Conservation (phyloP, 2,113 vertebrate genomes). For the Psilopogon haemacephalus region DNA sequence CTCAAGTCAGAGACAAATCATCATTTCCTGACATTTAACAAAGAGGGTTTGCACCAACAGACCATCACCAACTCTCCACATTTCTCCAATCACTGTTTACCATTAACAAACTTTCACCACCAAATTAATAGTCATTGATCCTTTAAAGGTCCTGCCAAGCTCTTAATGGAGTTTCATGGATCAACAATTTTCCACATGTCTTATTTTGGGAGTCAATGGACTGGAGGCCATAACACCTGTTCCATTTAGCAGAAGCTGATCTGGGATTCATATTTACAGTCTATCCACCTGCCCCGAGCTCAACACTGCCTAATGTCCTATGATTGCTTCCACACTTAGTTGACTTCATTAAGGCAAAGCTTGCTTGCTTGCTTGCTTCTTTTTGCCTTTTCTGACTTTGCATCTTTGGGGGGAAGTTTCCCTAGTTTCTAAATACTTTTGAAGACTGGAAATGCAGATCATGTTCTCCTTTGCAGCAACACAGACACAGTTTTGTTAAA, state of each 20-base stretch:
- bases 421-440: background rate
- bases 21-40: background rate
- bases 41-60: background rate
- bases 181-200: constrained; percentile 52
- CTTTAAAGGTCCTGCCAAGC: constrained; percentile 19
- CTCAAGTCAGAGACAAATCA: background rate
- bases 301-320: background rate
- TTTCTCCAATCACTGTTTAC: background rate
- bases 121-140: background rate
- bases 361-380: background rate
- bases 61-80: background rate
- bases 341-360: background rate
- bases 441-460: background rate
- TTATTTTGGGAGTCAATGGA: constrained; percentile 51
- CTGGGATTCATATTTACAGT: constrained; percentile 45
- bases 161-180: constrained; percentile 43
- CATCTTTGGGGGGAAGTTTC: background rate
- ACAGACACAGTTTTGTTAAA: background rate
- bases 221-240: constrained; percentile 54
- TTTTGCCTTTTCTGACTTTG: background rate
- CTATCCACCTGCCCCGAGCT: background rate
- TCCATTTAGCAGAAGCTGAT: constrained; percentile 30
- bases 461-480: background rate
- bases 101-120: background rate
- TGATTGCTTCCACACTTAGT: background rate